Conservation (phyloP, 1,140 invertebrate species). For the Orius insidiosus region DNA sequence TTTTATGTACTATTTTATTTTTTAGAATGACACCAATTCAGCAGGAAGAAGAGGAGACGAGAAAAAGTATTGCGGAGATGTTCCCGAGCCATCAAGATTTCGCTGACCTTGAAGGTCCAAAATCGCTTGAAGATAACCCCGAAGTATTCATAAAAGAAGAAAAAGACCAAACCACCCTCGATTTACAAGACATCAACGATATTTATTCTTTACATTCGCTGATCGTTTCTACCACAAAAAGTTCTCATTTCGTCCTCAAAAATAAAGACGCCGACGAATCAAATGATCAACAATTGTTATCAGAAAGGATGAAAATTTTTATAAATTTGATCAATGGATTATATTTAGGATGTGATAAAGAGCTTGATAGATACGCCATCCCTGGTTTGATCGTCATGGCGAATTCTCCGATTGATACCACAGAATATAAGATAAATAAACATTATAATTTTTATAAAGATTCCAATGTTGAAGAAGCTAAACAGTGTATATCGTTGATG, state of each 20-base stretch:
- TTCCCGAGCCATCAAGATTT: slow-evolving; percentile 65
- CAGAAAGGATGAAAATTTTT: too few species aligned
- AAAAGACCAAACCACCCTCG: slow-evolving; percentile 18
- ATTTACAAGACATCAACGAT: slow-evolving; percentile 35
- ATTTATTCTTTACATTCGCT: slow-evolving; percentile 39
- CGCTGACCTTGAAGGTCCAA: slow-evolving; percentile 31
- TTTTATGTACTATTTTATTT: slow-evolving; percentile 9
- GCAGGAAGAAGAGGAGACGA: slow-evolving; percentile 53
- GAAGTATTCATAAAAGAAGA: slow-evolving; percentile 1
- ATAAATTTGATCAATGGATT: too few species aligned
- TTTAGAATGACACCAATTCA: slow-evolving; percentile 27
- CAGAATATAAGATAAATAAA: neutral
- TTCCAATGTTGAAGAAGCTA: slow-evolving; percentile 57
- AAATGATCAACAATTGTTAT: too few species aligned
- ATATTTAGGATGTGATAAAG: too few species aligned
- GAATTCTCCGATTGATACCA: too few species aligned
- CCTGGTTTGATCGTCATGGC: too few species aligned
- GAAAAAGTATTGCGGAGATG: slow-evolving; percentile 46
- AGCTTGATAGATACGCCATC: too few species aligned
- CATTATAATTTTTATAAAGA: slow-evolving; percentile 73
- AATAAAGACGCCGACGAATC: too few species aligned
- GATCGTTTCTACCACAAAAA: slow-evolving; percentile 26
- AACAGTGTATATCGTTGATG: slow-evolving; percentile 50
- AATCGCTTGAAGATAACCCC: slow-evolving; percentile 24
- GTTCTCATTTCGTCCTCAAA: too few species aligned